Percentiles rank a stretch among this genome's conserved stretches.
These are phyloP conservation scores for Macropus fuliginosus DNA, from an alignment of 2,797 vertebrate species.

Conservation along the genomic window DNA sequence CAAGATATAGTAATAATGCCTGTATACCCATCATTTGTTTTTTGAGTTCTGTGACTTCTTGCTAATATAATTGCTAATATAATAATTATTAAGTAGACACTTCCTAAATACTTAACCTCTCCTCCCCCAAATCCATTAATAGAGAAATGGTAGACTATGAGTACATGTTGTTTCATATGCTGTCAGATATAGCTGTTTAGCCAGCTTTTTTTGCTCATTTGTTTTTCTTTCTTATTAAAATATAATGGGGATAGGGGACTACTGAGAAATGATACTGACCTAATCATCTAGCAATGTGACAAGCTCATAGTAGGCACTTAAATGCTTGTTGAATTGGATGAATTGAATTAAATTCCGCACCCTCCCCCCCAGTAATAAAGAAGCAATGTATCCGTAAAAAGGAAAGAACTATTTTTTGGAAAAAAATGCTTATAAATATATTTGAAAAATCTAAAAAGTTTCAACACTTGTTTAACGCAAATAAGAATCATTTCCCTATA, in stretches of 20 bases:
- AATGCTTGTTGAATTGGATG: background rate
- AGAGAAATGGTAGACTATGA: background rate
- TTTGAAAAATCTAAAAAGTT: background rate
- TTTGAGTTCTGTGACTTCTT: background rate
- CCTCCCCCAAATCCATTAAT: background rate
- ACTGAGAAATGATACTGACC: background rate
- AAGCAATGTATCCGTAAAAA: background rate
- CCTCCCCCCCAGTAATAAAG: background rate
- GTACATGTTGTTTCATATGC: background rate
- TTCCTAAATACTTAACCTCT: background rate
- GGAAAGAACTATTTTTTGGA: background rate
- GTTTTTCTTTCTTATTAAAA: background rate
- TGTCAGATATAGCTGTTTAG: background rate
- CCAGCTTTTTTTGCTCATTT: background rate
- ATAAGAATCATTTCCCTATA: too few relatives aligned
- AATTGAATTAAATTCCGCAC: background rate
- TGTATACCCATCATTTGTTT: background rate
- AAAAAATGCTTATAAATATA: background rate
- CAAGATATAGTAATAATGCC: background rate
- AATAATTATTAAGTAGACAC: background rate
- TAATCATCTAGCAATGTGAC: background rate
- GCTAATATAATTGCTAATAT: background rate
- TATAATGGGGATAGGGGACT: too few relatives aligned
- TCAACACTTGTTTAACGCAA: background rate
- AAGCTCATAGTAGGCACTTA: background rate